Base-by-base conservation (phyloP, 1,140 invertebrate genomes). In the Papilio glaucus region DNA sequence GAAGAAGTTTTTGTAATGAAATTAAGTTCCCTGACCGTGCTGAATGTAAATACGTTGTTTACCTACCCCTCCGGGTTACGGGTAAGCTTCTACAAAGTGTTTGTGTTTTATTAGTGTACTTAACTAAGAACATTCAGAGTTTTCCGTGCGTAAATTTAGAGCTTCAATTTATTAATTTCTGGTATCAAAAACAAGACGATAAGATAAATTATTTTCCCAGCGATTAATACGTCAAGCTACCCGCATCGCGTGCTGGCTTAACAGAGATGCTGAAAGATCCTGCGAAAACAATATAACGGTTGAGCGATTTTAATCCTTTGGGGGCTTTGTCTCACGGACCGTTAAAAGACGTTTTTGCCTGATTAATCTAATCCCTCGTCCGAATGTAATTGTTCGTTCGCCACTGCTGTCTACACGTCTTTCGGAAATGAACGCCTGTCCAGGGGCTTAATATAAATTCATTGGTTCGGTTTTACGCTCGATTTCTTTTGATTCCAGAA, bases 261-360 rank as follows among this genome's bases (percentile, higher is more conserved):
- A 21, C 29, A 4, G 29, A 21, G 62, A 39, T 39, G 62, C 37
- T 65, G 37, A 65, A 65, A 39, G 62, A 65, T 65, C 9, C 33
- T 38, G 62, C 79, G 78, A 85, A 86, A 84, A 86, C 85, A 86
- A 88, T 88, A 84, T 85, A 88, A 86, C 78, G 84, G 73, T 83
- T 79, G 73, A 77, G 63, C 79, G 83, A 78, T 80, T 86, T 83
- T 82, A 85, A 88, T 85, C 85, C 84, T 81, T 75, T 63, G 73
- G 75, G 81, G 75, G 83, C 77, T 85, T 83, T 87, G 82, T 87
- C 80, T 83, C 73, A 67, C 72, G 75, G 70, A 81, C 76, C 80
- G 78, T 82, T 81, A 80, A 80, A 77, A 80, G 79, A 75, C 77
- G 84, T 86, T 87, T 87, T 87, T 86, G 84, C 83, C 84, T 86